Percentiles rank a stretch among this genome's conserved stretches.
phyloP scores from a whole-genome alignment of 2,888 invertebrate species.

The Lottia gigantea region DNA sequence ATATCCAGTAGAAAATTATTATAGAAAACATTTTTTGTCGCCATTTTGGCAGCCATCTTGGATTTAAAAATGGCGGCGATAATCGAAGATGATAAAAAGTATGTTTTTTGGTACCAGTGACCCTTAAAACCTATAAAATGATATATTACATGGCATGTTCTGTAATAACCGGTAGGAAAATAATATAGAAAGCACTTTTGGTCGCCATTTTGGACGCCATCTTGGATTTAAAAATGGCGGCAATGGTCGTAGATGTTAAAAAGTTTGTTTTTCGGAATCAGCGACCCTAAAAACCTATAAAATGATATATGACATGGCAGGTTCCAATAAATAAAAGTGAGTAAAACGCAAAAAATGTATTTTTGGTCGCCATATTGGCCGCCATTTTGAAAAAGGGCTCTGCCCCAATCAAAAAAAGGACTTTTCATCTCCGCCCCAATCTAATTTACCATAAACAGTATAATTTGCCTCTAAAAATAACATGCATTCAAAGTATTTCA shows the following conservation, averaged over 20 bases:
- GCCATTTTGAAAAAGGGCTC: conserved; percentile 5
- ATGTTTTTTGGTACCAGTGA: neutral
- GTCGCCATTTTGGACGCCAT: neutral
- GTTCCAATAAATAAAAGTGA: neutral
- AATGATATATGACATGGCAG: neutral
- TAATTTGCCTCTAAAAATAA: neutral
- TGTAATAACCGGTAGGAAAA: neutral
- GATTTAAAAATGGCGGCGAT: neutral
- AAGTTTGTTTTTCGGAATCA: neutral
- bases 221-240: neutral
- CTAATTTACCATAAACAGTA: neutral
- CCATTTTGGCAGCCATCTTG: neutral
- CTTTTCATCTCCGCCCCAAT: neutral
- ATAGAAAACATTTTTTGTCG: neutral
- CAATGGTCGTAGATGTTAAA: neutral
- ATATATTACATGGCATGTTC: neutral
- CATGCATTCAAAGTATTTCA: too few relatives aligned
- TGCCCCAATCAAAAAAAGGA: neutral
- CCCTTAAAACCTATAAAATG: neutral
- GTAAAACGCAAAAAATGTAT: neutral
- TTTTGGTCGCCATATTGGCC: neutral
- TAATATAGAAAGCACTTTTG: neutral
- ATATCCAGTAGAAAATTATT: neutral
- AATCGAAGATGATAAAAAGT: neutral
- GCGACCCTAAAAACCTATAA: neutral